Base-by-base conservation (phyloP, 1,140 invertebrate genomes). In the Acromyrmex heyeri region DNA sequence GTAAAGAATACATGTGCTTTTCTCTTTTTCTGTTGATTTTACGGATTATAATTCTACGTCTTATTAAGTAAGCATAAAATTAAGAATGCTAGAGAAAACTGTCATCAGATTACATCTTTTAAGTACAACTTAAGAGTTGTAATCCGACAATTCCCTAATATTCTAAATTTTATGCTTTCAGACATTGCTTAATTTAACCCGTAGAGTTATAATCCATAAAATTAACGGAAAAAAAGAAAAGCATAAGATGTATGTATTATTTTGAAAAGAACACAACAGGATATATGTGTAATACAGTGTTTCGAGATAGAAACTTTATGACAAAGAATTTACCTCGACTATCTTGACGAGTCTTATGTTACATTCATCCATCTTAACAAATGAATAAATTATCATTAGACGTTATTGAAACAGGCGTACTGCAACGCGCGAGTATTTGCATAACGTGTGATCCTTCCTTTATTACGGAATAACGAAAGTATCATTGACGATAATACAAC, bases 401-500 rank as follows among this genome's bases (percentile, higher is more conserved):
- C 16, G 69, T 83, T 83, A 83, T 83, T 75, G 57, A 83, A 50
- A 75, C 67, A 7, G 24, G 38, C 48, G 48, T 21, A 64, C 48
- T 44, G 77, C 69, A 18, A 50, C 38, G 34, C 34, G 21, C 16
- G 50, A 48, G 12, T 21, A 24, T 61, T 81, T 83, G 69, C 67
- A 53, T 50, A 83, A 82, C 24, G 48, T 61, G 14, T 27, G 27
- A 83, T 59, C 24, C 55, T 83, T 30, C 69, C 14, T 83, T 83
- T 61, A 73, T 73, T 75, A 83, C 69, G 44, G 53, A 73, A 83
- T 83, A 75, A 79, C 77, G 77, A 67, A 79, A 83, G 79, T 83
- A 83, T 83, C 55, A 62, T 34, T 73, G 69, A 61, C 34, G 79
- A 27, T 75, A 83, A 83, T 50, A 55, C 27, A 73, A 83, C 79